Base-by-base conservation (phyloP, 1,140 invertebrate species). In the Pteromalus puparum region DNA sequence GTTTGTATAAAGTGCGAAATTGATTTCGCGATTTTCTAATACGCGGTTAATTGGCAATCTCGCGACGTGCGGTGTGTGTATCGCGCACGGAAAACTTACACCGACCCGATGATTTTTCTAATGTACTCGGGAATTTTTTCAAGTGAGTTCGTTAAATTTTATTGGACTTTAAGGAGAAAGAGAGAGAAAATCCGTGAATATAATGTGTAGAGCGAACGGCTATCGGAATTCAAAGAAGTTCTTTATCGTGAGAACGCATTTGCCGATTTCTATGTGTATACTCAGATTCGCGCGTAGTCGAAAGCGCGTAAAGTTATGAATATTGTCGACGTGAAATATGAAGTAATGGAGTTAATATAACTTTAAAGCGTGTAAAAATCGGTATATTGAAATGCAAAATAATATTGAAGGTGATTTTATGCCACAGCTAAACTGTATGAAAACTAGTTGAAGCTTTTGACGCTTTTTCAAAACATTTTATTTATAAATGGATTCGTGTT, bases 1-100 rank as follows among this genome's bases (percentile, higher is more conserved):
- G 46, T 77, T 77, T 65, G 75, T 77, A 48, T 77, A 77, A 77
- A 77, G 53, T 67, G 61, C 30, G 28, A 79, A 79, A 79, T 67
- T 38, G 26, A 77, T 77, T 61, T 61, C 21, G 48, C 26, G 76
- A 67, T 79, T 79, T 67, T 67, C 76, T 79, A 79, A 79, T 79
- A 6, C 15, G 18, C 13, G 26, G 72, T 75, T 77, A 77, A 77
- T 77, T 77, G 26, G 75, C 75, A 18, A 48, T 77, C 75, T 28
- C 18, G 13, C 67, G 30, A 34, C 4, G 30, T 34, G 30, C 6
- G 30, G 18, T 61, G 15, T 9, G 72, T 38, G 34, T 21, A 15
- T 73, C 30, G 28, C n/a, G n/a, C n/a, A n/a, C 70, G 26, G 70
- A 73, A 34, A 21, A 53, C 48, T 53, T 21, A 5, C 18, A n/a